Base-by-base conservation (phyloP, 2,113 vertebrate species). In the Percopsis transmontana region DNA sequence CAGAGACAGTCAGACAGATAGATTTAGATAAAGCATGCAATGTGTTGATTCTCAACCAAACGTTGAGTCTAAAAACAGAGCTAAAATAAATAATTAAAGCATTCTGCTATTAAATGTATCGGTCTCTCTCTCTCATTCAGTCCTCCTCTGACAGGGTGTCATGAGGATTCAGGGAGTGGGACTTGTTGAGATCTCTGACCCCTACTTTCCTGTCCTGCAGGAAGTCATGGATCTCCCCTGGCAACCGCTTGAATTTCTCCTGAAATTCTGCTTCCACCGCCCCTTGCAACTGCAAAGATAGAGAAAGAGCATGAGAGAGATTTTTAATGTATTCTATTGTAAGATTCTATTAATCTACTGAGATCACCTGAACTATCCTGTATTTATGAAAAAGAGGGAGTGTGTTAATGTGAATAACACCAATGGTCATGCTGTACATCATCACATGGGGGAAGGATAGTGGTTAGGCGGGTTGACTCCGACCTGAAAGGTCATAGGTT, bases 221-320 rank as follows among this genome's bases (percentile, higher is more conserved):
- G 2, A 97, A 98, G 80, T 96, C 95, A 81, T 92, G 80, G 70
- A 98, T 97, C 91, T 98, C 96, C 83, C 96, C 91, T 2, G 96
- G 96, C 83, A 98, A 91, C 82, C 94, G 85, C 73, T 94, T 94
- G 86, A 98, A 96, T 90, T 95, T 97, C 88, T 98, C 96, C 82
- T 96, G 94, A 48, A 96, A 97, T 74, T 98, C 96, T 6, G 95
- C 94, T 79, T 98, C 96, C 62, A 98, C 86, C 59, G 92, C 92
- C 14, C 80, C 92, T 90, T 97, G 96, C 78, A 97, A 91, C 96
- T 97, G 82, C 7, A 11, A 13, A 44, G 8, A 40, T 13, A 42
- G 47, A 50, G 47, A 50, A 18, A 19, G 18, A 50, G 47, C 5
- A 12, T 5, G 18, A 50, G 18, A 18, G 42, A 54, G 9, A 23